These are phyloP conservation scores for Mola mola DNA, from an alignment of 2,113 vertebrate genomes.

Conservation along the genomic window DNA sequence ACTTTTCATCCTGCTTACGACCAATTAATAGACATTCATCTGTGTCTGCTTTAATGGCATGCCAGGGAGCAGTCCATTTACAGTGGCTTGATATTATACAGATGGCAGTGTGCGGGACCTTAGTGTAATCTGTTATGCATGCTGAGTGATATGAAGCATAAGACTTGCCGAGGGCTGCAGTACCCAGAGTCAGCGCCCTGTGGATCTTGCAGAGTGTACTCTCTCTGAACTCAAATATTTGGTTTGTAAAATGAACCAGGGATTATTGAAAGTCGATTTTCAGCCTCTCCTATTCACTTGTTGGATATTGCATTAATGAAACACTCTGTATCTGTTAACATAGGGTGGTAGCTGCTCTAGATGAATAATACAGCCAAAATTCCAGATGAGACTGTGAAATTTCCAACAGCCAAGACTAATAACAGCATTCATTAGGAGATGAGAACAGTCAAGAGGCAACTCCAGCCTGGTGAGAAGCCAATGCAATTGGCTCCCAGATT, in stretches of 20 bases:
- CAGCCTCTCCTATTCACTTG: constrained; percentile 61
- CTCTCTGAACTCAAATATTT: constrained; percentile 79
- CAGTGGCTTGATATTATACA: constrained; percentile 69
- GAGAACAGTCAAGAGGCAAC: constrained; percentile 60
- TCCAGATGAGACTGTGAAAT: constrained; percentile 75
- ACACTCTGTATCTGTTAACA: constrained; percentile 74
- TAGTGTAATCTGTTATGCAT: constrained; percentile 73
- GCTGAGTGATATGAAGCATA: constrained; percentile 71
- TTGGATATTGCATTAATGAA: constrained; percentile 72
- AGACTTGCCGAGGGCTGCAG: constrained; percentile 61
- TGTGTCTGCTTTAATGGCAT: constrained; percentile 75
- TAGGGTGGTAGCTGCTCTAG: constrained; percentile 54
- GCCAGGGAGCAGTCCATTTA: constrained; percentile 59
- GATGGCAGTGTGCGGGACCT: constrained; percentile 65
- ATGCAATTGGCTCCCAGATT: constrained; percentile 32
- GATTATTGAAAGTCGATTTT: constrained; percentile 73
- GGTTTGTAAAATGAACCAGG: constrained; percentile 73
- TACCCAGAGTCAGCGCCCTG: constrained; percentile 40
- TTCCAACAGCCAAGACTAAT: constrained; percentile 73
- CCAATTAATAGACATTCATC: constrained; percentile 72
- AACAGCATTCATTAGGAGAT: constrained; percentile 73
- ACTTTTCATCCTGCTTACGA: constrained; percentile 49
- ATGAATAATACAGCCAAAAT: constrained; percentile 70
- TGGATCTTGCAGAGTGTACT: constrained; percentile 68
- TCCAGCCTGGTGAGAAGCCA: constrained; percentile 36